Conservation (phyloP, 2,113 vertebrate species). For the Sebastes schlegelii region DNA sequence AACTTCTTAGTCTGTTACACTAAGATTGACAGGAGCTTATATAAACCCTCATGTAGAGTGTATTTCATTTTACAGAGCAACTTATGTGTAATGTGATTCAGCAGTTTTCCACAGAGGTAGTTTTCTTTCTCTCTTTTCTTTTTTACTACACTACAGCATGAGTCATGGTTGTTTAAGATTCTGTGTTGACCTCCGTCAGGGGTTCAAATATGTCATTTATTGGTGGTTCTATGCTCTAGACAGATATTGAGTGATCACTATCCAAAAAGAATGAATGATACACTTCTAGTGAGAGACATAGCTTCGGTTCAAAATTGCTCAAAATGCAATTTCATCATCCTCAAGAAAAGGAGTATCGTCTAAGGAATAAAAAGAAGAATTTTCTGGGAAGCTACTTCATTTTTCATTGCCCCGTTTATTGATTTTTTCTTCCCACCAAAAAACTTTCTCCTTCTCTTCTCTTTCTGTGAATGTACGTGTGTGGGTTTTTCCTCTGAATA, state of each 20-base stretch:
- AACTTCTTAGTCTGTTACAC: conserved; percentile 33
- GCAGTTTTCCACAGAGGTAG: neutral
- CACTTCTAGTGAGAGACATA: neutral
- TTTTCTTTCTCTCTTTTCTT: neutral
- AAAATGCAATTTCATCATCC: conserved; percentile 35
- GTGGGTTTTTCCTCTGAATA: conserved; percentile 28
- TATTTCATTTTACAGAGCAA: neutral
- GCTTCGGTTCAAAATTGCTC: conserved; percentile 13
- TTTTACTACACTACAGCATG: neutral
- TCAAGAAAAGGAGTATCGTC: conserved; percentile 11
- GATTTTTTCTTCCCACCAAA: conserved; percentile 51
- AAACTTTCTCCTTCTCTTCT: conserved; percentile 24
- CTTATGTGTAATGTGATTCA: neutral
- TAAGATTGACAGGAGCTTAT: conserved; percentile 30
- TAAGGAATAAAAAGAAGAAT: conserved; percentile 21
- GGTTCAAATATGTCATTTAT: neutral
- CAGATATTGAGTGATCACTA: neutral
- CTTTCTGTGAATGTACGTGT: conserved; percentile 10
- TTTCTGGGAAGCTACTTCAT: conserved; percentile 43
- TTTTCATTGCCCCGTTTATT: conserved; percentile 37
- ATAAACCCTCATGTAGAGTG: neutral
- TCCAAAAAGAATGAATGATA: neutral
- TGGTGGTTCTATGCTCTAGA: neutral
- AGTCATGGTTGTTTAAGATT: neutral
- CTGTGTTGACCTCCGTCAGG: neutral